Conservation (phyloP, 1,140 invertebrate genomes). For the Philotrypesis tridentata region DNA sequence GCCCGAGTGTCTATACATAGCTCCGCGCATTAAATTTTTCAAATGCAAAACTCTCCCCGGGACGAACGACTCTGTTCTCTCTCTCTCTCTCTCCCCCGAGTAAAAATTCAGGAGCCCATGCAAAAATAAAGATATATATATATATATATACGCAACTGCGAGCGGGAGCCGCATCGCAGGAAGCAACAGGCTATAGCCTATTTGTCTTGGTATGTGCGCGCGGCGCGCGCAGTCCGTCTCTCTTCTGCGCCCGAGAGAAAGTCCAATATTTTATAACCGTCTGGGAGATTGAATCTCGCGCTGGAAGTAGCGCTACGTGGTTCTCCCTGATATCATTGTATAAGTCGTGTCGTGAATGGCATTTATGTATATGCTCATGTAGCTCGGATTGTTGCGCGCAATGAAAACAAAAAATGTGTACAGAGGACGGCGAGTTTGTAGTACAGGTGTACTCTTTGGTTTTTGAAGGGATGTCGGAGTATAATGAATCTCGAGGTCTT, state of each 20-base stretch:
- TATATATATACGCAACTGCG: too few species aligned
- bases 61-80: too few species aligned
- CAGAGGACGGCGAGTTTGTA: too few species aligned
- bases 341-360: not conserved
- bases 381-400: not conserved
- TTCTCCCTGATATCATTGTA: not conserved
- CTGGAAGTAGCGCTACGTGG: not conserved
- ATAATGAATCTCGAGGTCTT: too few species aligned
- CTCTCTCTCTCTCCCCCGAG: too few species aligned
- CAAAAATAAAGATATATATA: not conserved
- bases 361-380: not conserved
- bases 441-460: too few species aligned
- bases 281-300: constrained; percentile 4
- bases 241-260: not conserved
- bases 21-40: constrained; percentile 12
- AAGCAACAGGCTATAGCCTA: constrained; percentile 7
- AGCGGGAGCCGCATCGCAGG: not conserved
- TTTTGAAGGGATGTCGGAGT: too few species aligned
- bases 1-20: too few species aligned
- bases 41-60: not conserved
- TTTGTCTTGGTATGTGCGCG: not conserved
- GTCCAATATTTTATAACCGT: not conserved
- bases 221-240: not conserved
- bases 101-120: not conserved
- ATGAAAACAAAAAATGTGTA: too few species aligned